A percentile compares a stretch with the other conserved stretches of the same genome.
phyloP scores from a whole-genome alignment of 2,797 vertebrate species.

The Ctenopoma multispine region DNA sequence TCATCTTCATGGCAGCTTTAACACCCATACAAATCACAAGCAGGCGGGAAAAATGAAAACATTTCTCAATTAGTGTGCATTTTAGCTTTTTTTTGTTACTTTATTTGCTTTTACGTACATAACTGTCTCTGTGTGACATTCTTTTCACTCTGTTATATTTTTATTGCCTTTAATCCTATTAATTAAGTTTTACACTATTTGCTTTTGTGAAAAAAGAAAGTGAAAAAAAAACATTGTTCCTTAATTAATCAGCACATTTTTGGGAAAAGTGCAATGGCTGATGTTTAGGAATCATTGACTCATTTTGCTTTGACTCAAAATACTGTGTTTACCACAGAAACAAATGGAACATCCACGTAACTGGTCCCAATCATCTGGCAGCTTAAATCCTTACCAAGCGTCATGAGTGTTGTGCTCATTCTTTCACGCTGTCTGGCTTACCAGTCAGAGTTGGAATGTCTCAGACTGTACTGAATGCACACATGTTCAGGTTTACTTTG shows the following conservation, averaged over 20 bases:
- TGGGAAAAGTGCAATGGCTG: slow-evolving; percentile 32
- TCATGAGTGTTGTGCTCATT: slow-evolving; percentile 45
- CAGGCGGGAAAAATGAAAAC: slow-evolving; percentile 49
- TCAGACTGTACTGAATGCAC: slow-evolving; percentile 46
- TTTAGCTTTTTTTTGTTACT: slow-evolving; percentile 36
- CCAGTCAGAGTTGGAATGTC: slow-evolving; percentile 50
- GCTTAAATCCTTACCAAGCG: slow-evolving; percentile 44
- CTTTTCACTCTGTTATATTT: slow-evolving; percentile 27
- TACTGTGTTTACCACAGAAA: slow-evolving; percentile 30
- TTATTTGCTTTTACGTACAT: slow-evolving; percentile 35
- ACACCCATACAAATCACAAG: slow-evolving; percentile 57
- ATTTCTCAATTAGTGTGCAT: slow-evolving; percentile 50
- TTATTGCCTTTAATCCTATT: background rate
- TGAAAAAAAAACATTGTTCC: background rate
- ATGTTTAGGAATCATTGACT: slow-evolving; percentile 38
- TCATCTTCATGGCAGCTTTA: slow-evolving; percentile 9
- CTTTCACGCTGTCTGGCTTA: slow-evolving; percentile 48
- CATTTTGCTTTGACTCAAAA: slow-evolving; percentile 41
- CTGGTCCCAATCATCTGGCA: slow-evolving; percentile 51
- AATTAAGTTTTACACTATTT: background rate
- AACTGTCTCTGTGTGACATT: slow-evolving; percentile 17
- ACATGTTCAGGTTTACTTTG: slow-evolving; percentile 44
- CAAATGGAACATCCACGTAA: slow-evolving; percentile 22
- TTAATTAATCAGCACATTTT: slow-evolving; percentile 9
- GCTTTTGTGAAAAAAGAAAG: slow-evolving; percentile 18